Evolutionary conservation across 2,113 vertebrate species (phyloP).

Genomic region (Dascyllus trimaculatus): DNA sequence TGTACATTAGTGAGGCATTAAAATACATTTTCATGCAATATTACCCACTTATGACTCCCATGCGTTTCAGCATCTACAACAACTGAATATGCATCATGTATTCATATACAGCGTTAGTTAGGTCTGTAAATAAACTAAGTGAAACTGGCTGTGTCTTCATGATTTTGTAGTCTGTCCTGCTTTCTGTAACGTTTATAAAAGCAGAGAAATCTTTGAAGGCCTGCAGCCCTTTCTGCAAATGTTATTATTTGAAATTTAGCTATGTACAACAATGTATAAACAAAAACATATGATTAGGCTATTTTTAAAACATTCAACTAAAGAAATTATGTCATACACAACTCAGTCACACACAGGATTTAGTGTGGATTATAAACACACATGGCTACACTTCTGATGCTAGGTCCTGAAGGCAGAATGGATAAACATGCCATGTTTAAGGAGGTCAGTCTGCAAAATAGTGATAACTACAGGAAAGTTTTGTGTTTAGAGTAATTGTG

Average conservation of each 20-base stretch:
- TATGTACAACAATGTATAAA: slow-evolving; percentile 12
- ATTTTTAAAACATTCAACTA: slow-evolving; percentile 26
- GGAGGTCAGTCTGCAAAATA: too few species aligned
- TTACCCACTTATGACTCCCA: not conserved
- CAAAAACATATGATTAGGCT: slow-evolving; percentile 12
- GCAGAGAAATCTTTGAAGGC: not conserved
- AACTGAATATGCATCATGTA: not conserved
- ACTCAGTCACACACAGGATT: slow-evolving; percentile 24
- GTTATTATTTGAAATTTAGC: slow-evolving; percentile 10
- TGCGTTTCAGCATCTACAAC: not conserved
- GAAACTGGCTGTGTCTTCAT: not conserved
- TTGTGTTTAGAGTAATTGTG: too few species aligned
- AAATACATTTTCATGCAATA: not conserved
- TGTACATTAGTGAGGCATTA: not conserved
- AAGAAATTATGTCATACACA: slow-evolving; percentile 14
- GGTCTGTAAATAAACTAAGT: slow-evolving; percentile 17
- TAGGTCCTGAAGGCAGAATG: not conserved
- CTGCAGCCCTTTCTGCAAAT: slow-evolving; percentile 13
- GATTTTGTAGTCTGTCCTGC: not conserved
- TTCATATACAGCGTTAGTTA: slow-evolving; percentile 4
- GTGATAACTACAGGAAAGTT: too few species aligned
- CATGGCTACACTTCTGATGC: not conserved
- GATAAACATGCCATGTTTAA: not conserved
- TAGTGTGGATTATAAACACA: slow-evolving; percentile 1
- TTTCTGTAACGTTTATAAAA: slow-evolving; percentile 13